These are phyloP conservation scores for Thecophora atra DNA, from an alignment of 2,888 invertebrate genomes.

Conservation along the genomic window DNA sequence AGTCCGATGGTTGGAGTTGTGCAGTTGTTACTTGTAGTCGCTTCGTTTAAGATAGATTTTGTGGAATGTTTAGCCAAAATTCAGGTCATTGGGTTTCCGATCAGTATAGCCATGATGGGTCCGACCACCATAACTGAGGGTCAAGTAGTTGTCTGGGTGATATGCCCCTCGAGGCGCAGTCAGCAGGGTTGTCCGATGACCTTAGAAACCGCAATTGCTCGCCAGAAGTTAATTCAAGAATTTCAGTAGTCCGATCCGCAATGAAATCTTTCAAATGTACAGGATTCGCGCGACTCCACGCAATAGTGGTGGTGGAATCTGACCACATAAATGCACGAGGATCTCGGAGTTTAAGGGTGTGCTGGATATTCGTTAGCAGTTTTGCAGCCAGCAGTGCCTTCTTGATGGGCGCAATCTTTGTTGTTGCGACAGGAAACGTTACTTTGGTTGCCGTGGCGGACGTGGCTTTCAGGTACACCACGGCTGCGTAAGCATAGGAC, in stretches of 20 bases:
- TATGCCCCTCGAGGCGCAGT: constrained; percentile 17
- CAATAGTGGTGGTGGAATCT: no score
- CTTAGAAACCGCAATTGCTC: background rate
- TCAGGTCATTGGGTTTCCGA: background rate
- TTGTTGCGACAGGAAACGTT: constrained; percentile 7
- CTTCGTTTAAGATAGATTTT: background rate
- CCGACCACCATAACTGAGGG: no score
- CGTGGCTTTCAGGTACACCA: no score
- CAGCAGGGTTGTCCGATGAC: background rate
- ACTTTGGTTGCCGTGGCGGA: background rate
- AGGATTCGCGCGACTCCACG: no score
- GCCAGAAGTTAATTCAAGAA: background rate
- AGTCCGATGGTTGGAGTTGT: background rate
- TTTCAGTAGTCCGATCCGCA: no score
- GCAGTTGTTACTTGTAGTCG: background rate
- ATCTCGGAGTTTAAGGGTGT: background rate
- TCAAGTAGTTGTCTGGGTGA: background rate
- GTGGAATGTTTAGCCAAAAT: background rate
- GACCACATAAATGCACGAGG: background rate
- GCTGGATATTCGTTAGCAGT: background rate
- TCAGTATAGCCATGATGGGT: background rate
- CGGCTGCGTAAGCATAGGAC: no score
- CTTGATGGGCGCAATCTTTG: constrained; percentile 19
- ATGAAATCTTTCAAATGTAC: no score
- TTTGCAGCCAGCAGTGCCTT: constrained; percentile 7